Conservation (phyloP, 2,797 vertebrate genomes). For the Myiotriccus ornatus region DNA sequence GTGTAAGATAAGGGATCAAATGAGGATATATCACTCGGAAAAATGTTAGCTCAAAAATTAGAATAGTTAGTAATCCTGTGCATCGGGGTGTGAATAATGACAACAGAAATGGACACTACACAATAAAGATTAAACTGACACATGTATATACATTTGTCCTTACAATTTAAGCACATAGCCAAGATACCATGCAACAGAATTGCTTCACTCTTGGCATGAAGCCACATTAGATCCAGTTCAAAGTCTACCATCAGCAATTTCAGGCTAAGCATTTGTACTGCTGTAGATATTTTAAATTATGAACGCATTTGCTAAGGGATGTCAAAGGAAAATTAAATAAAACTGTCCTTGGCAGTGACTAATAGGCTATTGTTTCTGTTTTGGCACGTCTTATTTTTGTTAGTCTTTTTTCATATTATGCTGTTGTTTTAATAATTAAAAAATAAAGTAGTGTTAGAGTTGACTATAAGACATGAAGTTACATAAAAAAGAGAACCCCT, state of each 20-base stretch:
- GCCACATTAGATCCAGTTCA: neutral
- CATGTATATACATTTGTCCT: neutral
- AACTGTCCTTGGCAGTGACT: neutral
- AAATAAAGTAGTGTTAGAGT: neutral
- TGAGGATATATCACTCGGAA: neutral
- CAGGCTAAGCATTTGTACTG: neutral
- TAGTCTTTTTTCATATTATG: neutral
- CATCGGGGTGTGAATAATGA: neutral
- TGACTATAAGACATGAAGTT: neutral
- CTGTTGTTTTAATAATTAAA: neutral
- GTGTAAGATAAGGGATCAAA: neutral
- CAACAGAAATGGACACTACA: neutral
- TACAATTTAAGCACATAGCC: neutral
- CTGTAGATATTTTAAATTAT: neutral
- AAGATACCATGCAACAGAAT: neutral
- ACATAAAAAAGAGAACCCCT: neutral
- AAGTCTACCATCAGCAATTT: neutral
- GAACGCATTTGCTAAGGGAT: neutral
- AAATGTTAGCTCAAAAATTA: neutral
- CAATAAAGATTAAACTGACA: neutral
- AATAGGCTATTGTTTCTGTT: neutral
- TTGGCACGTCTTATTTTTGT: neutral
- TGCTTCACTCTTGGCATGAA: neutral
- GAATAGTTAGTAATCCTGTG: neutral
- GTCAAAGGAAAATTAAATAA: constrained; percentile 24